Evolutionary conservation across 2,797 vertebrate species (phyloP), one percentile per base, ranked within the genome.

Genomic region (Rhinichthys osculus): DNA sequence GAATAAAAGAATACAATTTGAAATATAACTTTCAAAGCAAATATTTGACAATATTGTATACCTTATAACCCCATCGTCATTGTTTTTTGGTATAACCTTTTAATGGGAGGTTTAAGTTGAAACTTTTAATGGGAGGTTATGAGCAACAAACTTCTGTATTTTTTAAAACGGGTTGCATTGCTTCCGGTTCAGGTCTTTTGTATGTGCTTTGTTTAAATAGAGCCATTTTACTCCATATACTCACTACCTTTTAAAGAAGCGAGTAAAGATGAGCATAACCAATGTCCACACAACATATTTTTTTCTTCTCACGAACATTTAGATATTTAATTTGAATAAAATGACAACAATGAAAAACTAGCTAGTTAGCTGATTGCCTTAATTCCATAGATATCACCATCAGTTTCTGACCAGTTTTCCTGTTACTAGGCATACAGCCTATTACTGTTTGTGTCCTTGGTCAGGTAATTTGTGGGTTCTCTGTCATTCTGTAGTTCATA

Each of bases 381-480:
- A n/a, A 3, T 57, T 57, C 54, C 3, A 62, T 13, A 62, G 10
- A 27, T 27, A 27, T 27, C 10, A 19, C 57, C 4, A 0, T 27
- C 59, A 27, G 57, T 5, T 27, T n/a, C 57, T 5, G 57, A 5
- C 11, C 5, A 27, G 59, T 64, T 69, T 35, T 57, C 33, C 33
- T 1, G 9, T 77, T 64, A 3, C 23, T 62, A 10, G 5, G 59
- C 10, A 27, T 13, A 33, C 7, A 27, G 3, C 79, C 54, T 10
- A 8, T 42, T 71, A 72, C 38, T 38, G 67, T 67, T 79, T 74
- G 57, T 77, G 80, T 16, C 44, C 62, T 35, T 35, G 35, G 52
- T 50, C 71, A 82, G 40, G 47, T 84, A 83, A 44, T 67, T 82
- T 47, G 59, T 52, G 35, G 52, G 62, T 30, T 77, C 47, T 73